Evolutionary conservation across 2,797 vertebrate genomes (phyloP).

Genomic region (Schizopygopsis pylzovi): DNA sequence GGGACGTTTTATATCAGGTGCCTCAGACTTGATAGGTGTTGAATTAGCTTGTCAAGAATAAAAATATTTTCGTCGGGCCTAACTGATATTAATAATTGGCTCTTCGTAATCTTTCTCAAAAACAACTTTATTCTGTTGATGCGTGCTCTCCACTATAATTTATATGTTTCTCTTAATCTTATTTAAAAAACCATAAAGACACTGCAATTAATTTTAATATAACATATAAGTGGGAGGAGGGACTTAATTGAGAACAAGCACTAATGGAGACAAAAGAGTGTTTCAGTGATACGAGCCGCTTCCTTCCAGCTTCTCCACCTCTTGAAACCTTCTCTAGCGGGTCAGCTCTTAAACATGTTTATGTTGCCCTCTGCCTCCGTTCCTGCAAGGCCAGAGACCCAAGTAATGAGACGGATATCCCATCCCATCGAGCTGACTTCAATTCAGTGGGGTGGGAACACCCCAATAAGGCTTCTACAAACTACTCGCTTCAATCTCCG

Average conservation of each 20-base stretch:
- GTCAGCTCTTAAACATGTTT: conserved; percentile 52
- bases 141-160: conserved; percentile 18
- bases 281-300: not conserved
- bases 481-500: conserved; percentile 55
- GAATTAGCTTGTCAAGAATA: conserved; percentile 20
- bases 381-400: conserved; percentile 33
- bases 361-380: conserved; percentile 42
- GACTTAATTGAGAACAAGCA: not conserved
- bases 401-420: conserved; percentile 61
- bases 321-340: conserved; percentile 37
- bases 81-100: conserved; percentile 32
- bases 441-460: conserved; percentile 58
- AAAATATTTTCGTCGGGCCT: not conserved
- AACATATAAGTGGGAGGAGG: not conserved
- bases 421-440: conserved; percentile 52
- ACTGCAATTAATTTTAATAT: conserved; percentile 42
- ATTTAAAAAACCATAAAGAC: conserved; percentile 7
- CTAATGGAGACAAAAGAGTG: conserved; percentile 18
- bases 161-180: conserved; percentile 24
- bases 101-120: conserved; percentile 17
- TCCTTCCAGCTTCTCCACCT: conserved; percentile 30
- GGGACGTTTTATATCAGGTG: not conserved
- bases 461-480: conserved; percentile 53
- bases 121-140: not conserved
- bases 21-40: not conserved